These are phyloP conservation scores for Mya arenaria DNA, from an alignment of 1,140 invertebrate species.

Conservation along the genomic window DNA sequence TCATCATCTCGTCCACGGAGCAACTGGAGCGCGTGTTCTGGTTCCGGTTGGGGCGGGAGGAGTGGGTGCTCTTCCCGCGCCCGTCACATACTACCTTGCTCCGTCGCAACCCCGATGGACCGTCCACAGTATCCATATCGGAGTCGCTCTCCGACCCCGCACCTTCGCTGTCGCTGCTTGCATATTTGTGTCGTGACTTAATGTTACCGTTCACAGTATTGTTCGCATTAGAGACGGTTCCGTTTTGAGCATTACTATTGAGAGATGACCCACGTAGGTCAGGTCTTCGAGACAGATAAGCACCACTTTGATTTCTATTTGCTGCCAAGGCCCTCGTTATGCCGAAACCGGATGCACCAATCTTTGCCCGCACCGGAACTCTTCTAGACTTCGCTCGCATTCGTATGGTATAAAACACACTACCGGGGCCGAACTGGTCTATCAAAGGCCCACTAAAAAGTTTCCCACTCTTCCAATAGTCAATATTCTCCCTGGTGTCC, in stretches of 20 bases:
- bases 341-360: constrained; percentile 9
- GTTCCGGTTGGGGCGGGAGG: not conserved
- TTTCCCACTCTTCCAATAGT: constrained; percentile 55
- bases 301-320: constrained; percentile 15
- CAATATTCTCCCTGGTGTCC: constrained; percentile 17
- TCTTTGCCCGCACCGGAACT: constrained; percentile 4
- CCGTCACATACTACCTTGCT: constrained; percentile 7
- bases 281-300: not conserved
- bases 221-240: not conserved
- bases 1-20: constrained; percentile 56
- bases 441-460: constrained; percentile 71
- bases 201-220: not conserved
- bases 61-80: not conserved
- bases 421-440: constrained; percentile 76
- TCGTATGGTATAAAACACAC: constrained; percentile 76
- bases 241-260: constrained; percentile 7
- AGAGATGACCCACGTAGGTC: not conserved
- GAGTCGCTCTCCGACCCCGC: not conserved
- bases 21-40: constrained; percentile 24
- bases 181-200: not conserved
- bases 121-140: not conserved
- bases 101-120: not conserved
- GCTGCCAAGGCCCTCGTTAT: constrained; percentile 13
- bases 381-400: constrained; percentile 66
- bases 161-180: not conserved